A percentile compares a stretch with the other conserved stretches of the same genome.
Conservation (phyloP, 2,888 invertebrate species). For the Gastracanthus pulcherrimus region DNA sequence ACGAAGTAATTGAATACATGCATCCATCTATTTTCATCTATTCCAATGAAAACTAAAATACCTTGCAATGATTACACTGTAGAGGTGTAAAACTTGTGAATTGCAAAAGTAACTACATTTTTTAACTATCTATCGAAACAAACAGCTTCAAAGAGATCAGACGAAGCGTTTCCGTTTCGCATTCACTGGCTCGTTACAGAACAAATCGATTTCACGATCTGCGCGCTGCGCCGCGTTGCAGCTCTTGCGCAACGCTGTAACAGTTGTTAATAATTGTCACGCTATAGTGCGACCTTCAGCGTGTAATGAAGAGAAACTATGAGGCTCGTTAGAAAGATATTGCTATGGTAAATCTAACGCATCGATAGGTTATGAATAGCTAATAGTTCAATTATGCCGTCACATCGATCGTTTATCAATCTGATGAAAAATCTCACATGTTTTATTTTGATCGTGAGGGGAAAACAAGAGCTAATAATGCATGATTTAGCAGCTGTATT, state of each 20-base stretch:
- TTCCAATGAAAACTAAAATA: no score
- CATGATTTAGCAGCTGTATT: no score
- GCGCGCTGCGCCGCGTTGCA: slow-evolving; percentile 11
- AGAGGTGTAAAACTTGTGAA: no score
- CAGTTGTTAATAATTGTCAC: slow-evolving; percentile 51
- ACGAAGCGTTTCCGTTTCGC: slow-evolving; percentile 39
- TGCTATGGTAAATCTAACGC: slow-evolving; percentile 1
- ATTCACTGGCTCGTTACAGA: slow-evolving; percentile 25
- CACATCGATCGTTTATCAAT: slow-evolving; percentile 29
- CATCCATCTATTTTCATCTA: no score
- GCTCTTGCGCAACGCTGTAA: slow-evolving; percentile 16
- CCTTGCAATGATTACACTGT: no score
- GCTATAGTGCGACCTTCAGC: slow-evolving; percentile 25
- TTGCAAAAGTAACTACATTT: no score
- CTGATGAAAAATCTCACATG: background rate
- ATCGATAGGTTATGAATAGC: slow-evolving; percentile 20
- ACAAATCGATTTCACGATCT: slow-evolving; percentile 51
- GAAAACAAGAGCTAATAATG: no score
- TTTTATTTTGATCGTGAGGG: no score
- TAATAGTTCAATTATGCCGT: slow-evolving; percentile 34
- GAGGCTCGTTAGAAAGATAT: slow-evolving; percentile 34
- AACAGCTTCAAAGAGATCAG: no score
- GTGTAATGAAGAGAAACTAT: slow-evolving; percentile 20
- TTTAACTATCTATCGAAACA: background rate
- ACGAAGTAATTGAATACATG: no score